These are phyloP conservation scores for Muntiacus reevesi DNA, from an alignment of 2,113 vertebrate species.

Conservation along the genomic window DNA sequence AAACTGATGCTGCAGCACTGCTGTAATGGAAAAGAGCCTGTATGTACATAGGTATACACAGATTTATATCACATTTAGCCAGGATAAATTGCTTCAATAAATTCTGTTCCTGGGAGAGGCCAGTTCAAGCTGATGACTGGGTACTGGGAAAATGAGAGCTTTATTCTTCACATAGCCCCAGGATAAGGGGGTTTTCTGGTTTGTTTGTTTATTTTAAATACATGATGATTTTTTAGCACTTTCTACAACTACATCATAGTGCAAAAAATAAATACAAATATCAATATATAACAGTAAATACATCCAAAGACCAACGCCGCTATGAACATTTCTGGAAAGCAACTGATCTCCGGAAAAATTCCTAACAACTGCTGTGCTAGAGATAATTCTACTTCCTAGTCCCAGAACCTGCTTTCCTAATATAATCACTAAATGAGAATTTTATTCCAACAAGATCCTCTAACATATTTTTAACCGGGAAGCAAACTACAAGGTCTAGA, in stretches of 20 bases:
- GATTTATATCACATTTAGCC: conserved; percentile 79
- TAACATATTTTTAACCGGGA: conserved; percentile 28
- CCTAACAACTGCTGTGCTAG: conserved; percentile 2
- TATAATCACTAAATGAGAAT: conserved; percentile 31
- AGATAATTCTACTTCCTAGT: conserved; percentile 26
- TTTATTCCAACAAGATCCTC: conserved; percentile 30
- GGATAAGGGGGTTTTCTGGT: conserved; percentile 56
- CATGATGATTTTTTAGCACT: conserved; percentile 47
- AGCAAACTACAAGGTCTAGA: conserved; percentile 19
- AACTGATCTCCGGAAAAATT: conserved; percentile 43
- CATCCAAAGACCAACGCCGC: conserved; percentile 44
- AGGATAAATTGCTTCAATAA: conserved; percentile 82
- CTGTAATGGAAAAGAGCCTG: conserved; percentile 45
- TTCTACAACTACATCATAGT: conserved; percentile 32
- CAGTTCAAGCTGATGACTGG: conserved; percentile 73
- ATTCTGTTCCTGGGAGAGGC: conserved; percentile 71
- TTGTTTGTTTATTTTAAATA: conserved; percentile 67
- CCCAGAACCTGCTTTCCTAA: conserved; percentile 35
- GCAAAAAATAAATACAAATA: conserved; percentile 57
- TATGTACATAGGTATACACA: conserved; percentile 63
- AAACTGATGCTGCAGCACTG: conserved; percentile 47
- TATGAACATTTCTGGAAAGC: conserved; percentile 46
- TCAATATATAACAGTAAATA: conserved; percentile 59
- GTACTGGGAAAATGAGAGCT: conserved; percentile 58
- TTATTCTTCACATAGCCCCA: conserved; percentile 62